Evolutionary conservation across 2,888 invertebrate genomes (phyloP).

Genomic region (Plagodis dolabraria): DNA sequence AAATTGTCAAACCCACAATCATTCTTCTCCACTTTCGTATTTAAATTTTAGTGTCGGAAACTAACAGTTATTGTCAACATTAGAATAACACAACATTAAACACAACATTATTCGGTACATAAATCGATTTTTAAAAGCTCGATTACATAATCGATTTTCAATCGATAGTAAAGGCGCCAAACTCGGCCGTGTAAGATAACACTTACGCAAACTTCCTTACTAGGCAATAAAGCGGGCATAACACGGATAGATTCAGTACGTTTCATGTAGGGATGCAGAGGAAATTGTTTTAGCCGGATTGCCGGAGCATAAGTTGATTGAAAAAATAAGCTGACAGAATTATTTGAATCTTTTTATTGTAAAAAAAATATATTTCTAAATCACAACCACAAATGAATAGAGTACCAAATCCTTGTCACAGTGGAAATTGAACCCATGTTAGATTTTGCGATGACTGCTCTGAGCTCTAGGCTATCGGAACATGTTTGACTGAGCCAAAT

Average conservation of each 20-base stretch:
- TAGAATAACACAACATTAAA: constrained; percentile 11
- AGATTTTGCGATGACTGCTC: too few species aligned
- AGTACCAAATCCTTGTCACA: too few species aligned
- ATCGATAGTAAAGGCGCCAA: constrained; percentile 19
- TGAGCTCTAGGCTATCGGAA: too few species aligned
- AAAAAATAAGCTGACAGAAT: too few species aligned
- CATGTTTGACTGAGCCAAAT: too few species aligned
- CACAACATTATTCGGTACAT: constrained; percentile 8
- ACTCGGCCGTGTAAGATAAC: constrained; percentile 23
- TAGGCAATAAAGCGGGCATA: constrained; percentile 50
- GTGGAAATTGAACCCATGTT: too few species aligned
- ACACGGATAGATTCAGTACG: constrained; percentile 44
- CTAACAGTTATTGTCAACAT: constrained; percentile 4
- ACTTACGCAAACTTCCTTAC: constrained; percentile 31
- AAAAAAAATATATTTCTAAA: too few species aligned
- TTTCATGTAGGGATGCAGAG: constrained; percentile 35
- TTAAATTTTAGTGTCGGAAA: background rate
- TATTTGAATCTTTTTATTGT: too few species aligned
- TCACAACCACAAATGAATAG: too few species aligned
- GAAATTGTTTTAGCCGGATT: background rate
- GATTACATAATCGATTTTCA: constrained; percentile 23
- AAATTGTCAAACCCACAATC: background rate
- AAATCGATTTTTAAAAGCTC: constrained; percentile 19
- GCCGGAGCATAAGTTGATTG: background rate
- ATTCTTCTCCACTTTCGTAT: background rate